Percentiles rank a stretch among this genome's conserved stretches.
These are phyloP conservation scores for Mastomys coucha DNA, from an alignment of 2,113 vertebrate species.

Conservation along the genomic window DNA sequence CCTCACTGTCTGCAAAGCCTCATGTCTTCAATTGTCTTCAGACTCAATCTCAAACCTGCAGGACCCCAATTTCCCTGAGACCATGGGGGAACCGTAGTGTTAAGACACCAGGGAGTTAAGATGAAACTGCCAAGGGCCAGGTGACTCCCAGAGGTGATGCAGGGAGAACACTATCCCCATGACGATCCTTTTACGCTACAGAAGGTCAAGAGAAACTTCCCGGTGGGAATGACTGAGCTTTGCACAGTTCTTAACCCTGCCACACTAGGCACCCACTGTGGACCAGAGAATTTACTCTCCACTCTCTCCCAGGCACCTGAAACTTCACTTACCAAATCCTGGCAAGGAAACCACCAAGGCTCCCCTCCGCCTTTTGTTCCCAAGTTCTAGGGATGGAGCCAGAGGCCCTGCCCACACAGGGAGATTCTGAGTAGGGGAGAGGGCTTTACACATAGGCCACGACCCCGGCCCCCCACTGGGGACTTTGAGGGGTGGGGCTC, in stretches of 20 bases:
- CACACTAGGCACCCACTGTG: neutral
- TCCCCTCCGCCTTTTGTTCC: neutral
- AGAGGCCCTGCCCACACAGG: neutral
- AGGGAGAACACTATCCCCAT: too few species aligned
- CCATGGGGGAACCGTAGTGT: too few species aligned
- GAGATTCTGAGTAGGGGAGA: neutral
- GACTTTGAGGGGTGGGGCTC: neutral
- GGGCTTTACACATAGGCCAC: neutral
- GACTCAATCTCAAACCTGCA: neutral
- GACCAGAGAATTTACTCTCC: neutral
- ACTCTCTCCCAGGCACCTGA: neutral
- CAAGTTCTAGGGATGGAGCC: neutral
- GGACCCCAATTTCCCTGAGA: neutral
- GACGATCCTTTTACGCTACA: too few species aligned
- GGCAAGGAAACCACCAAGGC: neutral
- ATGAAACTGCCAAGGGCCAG: neutral
- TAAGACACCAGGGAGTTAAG: neutral
- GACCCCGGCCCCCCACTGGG: neutral
- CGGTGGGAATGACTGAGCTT: neutral
- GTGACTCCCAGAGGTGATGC: neutral
- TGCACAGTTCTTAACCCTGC: neutral
- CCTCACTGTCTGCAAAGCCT: neutral
- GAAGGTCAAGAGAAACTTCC: neutral
- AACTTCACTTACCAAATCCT: neutral
- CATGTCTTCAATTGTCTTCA: neutral